Evolutionary conservation across 2,888 invertebrate genomes (phyloP).

Genomic region (Drosophila anceps): DNA sequence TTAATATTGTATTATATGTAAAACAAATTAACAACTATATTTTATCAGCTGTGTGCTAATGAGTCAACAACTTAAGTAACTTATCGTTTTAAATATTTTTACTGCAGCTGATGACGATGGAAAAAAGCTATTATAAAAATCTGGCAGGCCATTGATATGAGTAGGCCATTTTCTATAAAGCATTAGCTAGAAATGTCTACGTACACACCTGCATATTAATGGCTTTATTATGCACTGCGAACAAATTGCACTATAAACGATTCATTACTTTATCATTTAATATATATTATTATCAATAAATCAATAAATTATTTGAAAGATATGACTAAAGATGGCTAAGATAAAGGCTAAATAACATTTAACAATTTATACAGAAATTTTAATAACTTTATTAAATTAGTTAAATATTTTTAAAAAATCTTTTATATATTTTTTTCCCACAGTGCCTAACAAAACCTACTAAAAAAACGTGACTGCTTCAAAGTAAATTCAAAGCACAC

Average conservation of each 20-base stretch:
- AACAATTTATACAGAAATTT: background rate
- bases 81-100: slow-evolving; percentile 9
- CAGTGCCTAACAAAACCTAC: slow-evolving; percentile 15
- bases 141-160: background rate
- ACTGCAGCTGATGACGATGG: background rate
- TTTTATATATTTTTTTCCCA: too few relatives aligned
- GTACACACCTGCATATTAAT: background rate
- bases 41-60: slow-evolving; percentile 43
- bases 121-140: slow-evolving; percentile 1
- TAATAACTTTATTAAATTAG: too few relatives aligned
- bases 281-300: too few relatives aligned
- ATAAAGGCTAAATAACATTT: too few relatives aligned
- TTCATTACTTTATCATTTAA: too few relatives aligned
- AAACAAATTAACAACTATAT: background rate
- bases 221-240: background rate
- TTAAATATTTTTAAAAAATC: too few relatives aligned
- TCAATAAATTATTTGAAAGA: too few relatives aligned
- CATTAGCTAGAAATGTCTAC: background rate
- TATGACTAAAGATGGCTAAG: too few relatives aligned
- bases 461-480: slow-evolving; percentile 8
- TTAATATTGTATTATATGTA: background rate
- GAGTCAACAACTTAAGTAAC: slow-evolving; percentile 26
- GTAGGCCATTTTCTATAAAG: background rate
- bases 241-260: background rate
- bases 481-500: slow-evolving; percentile 13